phyloP scores from a whole-genome alignment of 2,888 invertebrate genomes.

The Cosmia trapezina region DNA sequence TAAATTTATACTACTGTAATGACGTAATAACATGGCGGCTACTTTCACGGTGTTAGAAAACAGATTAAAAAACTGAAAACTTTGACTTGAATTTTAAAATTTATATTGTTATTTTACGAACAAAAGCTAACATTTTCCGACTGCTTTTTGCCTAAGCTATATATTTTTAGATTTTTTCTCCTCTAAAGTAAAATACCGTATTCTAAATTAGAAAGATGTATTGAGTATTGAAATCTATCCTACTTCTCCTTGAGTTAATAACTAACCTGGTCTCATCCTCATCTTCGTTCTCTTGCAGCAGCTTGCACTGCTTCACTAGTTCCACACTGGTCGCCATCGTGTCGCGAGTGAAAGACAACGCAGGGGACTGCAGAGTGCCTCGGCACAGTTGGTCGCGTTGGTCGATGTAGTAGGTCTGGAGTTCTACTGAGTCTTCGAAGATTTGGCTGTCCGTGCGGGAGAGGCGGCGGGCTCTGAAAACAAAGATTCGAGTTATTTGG shows the following conservation, averaged over 20 bases:
- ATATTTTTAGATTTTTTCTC: too few relatives aligned
- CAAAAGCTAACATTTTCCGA: too few relatives aligned
- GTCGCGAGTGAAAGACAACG: slow-evolving; percentile 94
- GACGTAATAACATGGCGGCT: too few relatives aligned
- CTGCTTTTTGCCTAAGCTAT: too few relatives aligned
- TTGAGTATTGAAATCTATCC: not conserved
- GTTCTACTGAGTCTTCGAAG: slow-evolving; percentile 98
- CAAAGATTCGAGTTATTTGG: not conserved
- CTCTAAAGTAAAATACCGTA: too few relatives aligned
- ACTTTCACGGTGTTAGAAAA: too few relatives aligned
- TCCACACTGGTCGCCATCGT: slow-evolving; percentile 94
- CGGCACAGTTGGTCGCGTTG: slow-evolving; percentile 94
- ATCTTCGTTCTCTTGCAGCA: slow-evolving; percentile 94
- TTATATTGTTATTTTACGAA: too few relatives aligned
- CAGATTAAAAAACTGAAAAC: too few relatives aligned
- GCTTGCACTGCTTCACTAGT: slow-evolving; percentile 93
- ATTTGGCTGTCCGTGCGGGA: slow-evolving; percentile 98
- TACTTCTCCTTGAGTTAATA: not conserved
- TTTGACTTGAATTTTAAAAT: too few relatives aligned
- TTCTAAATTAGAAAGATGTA: not conserved
- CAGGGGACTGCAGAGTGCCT: slow-evolving; percentile 95
- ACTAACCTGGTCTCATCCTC: slow-evolving; percentile 92
- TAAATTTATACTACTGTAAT: too few relatives aligned
- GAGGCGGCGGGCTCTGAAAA: slow-evolving; percentile 93
- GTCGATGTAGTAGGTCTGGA: slow-evolving; percentile 97